Evolutionary conservation across 2,888 invertebrate genomes (phyloP), one percentile per base, ranked within the genome.

Genomic region (Pterostichus madidus): DNA sequence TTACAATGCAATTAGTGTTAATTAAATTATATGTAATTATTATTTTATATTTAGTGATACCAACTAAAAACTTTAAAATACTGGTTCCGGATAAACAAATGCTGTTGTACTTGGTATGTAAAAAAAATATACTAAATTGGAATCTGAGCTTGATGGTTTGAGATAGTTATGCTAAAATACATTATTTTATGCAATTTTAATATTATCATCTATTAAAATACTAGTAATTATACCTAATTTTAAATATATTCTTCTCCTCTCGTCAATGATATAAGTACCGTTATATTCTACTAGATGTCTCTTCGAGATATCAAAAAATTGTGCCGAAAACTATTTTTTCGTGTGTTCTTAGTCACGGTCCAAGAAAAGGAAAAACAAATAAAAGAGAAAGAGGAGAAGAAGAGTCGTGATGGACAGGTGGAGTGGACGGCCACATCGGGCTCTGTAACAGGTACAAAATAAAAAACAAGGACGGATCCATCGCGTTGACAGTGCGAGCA

Each of bases 351-450:
- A 8, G 15, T 56, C 17, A 10, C 49, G 49, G 49, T n/a, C 49
- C 49, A n/a, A 49, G 49, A 49, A 49, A 49, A 49, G 49, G 8
- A 39, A 39, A 3, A 71, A 24, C 35, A 53, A 53, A 64, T 32
- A 68, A 61, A 46, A 80, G 15, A 49, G n/a, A 79, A 79, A 61
- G 44, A 81, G 75, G 15, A 53, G 52, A 81, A 73, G 35, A 81
- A 81, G 56, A 71, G 73, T 17, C 73, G 39, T 81, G 81, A 81
- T 81, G 81, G 81, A 81, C 81, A 81, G 81, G 81, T 81, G 81
- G 81, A 81, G 31, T 59, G 81, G 81, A 59, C 81, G 81, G 46
- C 81, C 24, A 75, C 73, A 73, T 32, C 49, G 49, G n/a, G 73
- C 64, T 64, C 35, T 46, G 61, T 49, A 81, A 81, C 81, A 81